phyloP scores from a whole-genome alignment of 2,113 vertebrate species.

The Labrus mixtus region DNA sequence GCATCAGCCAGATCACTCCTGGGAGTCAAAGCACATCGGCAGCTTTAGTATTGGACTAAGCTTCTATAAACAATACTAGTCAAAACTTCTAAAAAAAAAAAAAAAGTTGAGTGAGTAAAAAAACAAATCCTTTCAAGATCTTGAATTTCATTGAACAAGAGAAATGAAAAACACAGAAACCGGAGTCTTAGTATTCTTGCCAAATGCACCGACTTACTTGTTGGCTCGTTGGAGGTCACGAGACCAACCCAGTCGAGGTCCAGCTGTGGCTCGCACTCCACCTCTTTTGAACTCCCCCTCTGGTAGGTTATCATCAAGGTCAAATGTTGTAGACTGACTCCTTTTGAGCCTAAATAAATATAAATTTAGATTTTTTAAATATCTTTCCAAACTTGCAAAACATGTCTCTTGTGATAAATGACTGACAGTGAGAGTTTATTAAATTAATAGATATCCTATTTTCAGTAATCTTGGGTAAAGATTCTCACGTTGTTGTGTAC shows the following conservation, averaged over 20 bases:
- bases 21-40: too few relatives aligned
- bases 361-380: background rate
- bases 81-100: background rate
- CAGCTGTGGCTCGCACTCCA: conserved; percentile 94
- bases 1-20: too few relatives aligned
- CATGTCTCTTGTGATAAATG: background rate
- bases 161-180: conserved; percentile 29
- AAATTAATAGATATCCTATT: background rate
- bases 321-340: conserved; percentile 97
- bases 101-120: too few relatives aligned
- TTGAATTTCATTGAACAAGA: conserved; percentile 9
- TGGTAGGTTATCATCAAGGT: conserved; percentile 91
- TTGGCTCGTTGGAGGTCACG: conserved; percentile 91
- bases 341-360: conserved; percentile 87
- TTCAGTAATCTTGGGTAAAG: background rate
- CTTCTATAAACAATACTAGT: background rate
- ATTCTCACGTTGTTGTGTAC: conserved; percentile 49
- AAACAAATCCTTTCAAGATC: background rate
- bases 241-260: conserved; percentile 96
- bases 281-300: conserved; percentile 94
- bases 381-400: background rate
- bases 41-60: too few relatives aligned
- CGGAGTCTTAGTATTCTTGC: conserved; percentile 26
- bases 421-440: background rate
- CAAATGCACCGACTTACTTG: conserved; percentile 83